Evolutionary conservation across 1,140 invertebrate species (phyloP).

Genomic region (Odontomachus brunneus): DNA sequence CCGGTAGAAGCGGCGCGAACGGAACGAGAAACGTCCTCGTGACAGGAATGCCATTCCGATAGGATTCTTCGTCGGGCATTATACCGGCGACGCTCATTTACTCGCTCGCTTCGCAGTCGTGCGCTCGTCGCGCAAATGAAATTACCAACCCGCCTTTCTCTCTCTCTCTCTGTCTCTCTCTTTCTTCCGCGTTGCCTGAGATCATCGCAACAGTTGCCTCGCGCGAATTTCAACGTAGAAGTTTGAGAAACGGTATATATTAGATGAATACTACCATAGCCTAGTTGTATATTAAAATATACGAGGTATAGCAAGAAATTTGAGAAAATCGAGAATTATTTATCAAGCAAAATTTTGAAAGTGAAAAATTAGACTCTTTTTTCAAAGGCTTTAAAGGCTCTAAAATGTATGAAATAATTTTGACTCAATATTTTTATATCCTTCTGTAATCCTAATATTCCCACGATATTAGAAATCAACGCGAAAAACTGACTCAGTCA

Average conservation of each 20-base stretch:
- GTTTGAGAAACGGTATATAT: background rate
- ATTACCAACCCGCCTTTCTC: constrained; percentile 62
- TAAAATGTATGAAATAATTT: too few species aligned
- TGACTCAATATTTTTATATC: too few species aligned
- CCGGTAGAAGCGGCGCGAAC: constrained; percentile 17
- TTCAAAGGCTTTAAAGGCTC: too few species aligned
- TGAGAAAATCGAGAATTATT: too few species aligned
- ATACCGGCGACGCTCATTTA: constrained; percentile 44
- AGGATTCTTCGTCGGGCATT: constrained; percentile 64
- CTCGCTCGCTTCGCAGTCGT: constrained; percentile 35
- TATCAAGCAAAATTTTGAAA: too few species aligned
- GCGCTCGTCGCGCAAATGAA: constrained; percentile 65
- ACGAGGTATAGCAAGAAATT: too few species aligned
- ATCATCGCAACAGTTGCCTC: constrained; percentile 54
- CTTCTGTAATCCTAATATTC: too few species aligned
- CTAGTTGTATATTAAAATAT: background rate
- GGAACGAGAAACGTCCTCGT: constrained; percentile 62
- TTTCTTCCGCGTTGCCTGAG: constrained; percentile 45
- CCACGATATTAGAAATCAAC: too few species aligned
- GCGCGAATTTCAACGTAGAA: background rate
- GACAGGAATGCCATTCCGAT: constrained; percentile 69
- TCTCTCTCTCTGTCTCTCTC: too few species aligned
- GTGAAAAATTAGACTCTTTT: too few species aligned
- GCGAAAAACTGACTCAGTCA: too few species aligned
- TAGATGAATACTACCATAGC: background rate